Evolutionary conservation across 2,113 vertebrate genomes (phyloP).

Genomic region (Strix aluco): DNA sequence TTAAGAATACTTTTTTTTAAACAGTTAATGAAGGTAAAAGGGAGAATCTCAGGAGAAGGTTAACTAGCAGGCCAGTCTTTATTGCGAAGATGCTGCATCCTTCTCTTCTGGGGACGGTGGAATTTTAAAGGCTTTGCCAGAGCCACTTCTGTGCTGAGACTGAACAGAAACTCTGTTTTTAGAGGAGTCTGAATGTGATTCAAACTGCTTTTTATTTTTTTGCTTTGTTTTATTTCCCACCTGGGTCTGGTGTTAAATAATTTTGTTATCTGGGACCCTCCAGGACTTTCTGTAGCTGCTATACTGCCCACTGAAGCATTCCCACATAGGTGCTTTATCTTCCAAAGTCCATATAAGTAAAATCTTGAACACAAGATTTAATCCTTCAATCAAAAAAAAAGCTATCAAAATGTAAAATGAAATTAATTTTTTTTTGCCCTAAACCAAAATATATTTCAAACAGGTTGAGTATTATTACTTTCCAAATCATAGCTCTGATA

Average conservation of each 20-base stretch:
- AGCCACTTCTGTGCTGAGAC: slow-evolving; percentile 42
- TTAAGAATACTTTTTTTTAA: slow-evolving; percentile 69
- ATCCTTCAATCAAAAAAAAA: not conserved
- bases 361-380: not conserved
- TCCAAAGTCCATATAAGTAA: not conserved
- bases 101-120: slow-evolving; percentile 49
- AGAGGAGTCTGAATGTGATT: slow-evolving; percentile 54
- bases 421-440: not conserved
- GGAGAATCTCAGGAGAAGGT: slow-evolving; percentile 72
- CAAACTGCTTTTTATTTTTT: not conserved
- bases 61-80: slow-evolving; percentile 65
- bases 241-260: slow-evolving; percentile 9
- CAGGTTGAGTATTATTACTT: slow-evolving; percentile 15
- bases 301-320: not conserved
- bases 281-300: slow-evolving; percentile 40
- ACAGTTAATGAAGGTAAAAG: slow-evolving; percentile 63
- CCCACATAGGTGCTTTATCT: slow-evolving; percentile 12
- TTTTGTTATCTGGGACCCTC: slow-evolving; percentile 11
- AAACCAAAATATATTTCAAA: slow-evolving; percentile 24
- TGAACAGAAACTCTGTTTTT: slow-evolving; percentile 52
- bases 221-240: not conserved
- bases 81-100: slow-evolving; percentile 70
- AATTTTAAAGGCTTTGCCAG: slow-evolving; percentile 49
- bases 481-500: slow-evolving; percentile 25
- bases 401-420: not conserved